A percentile compares a stretch with the other conserved stretches of the same genome.
These are phyloP conservation scores for Channa striata DNA, from an alignment of 2,797 vertebrate genomes.

Conservation along the genomic window DNA sequence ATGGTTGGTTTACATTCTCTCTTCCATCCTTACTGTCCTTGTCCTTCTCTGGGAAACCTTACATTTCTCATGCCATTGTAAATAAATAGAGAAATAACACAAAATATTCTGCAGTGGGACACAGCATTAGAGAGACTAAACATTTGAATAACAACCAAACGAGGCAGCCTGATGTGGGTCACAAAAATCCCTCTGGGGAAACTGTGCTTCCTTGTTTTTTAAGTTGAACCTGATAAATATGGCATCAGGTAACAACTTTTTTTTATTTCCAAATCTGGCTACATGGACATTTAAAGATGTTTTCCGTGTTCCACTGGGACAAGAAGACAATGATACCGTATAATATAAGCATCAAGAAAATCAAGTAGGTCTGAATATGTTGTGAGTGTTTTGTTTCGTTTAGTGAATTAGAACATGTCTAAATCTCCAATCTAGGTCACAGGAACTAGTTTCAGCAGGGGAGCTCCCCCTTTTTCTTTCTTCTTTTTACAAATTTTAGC, in stretches of 20 bases:
- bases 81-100: slow-evolving; percentile 15
- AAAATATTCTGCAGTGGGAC: slow-evolving; percentile 2
- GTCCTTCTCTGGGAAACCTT: slow-evolving; percentile 11
- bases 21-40: not conserved
- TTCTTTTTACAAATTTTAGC: slow-evolving; percentile 29
- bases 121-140: slow-evolving; percentile 24
- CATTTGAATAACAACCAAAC: slow-evolving; percentile 20
- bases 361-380: slow-evolving; percentile 7
- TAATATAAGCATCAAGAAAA: slow-evolving; percentile 24
- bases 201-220: slow-evolving; percentile 37
- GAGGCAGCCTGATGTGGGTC: slow-evolving; percentile 49
- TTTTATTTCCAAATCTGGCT: slow-evolving; percentile 35
- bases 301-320: slow-evolving; percentile 18
- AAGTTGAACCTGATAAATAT: slow-evolving; percentile 23
- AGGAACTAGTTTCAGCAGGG: slow-evolving; percentile 24
- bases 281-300: slow-evolving; percentile 24
- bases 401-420: slow-evolving; percentile 38
- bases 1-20: not conserved
- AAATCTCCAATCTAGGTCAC: slow-evolving; percentile 53
- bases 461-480: slow-evolving; percentile 4
- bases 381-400: slow-evolving; percentile 41
- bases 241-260: slow-evolving; percentile 28
- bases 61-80: slow-evolving; percentile 23
- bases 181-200: slow-evolving; percentile 39
- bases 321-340: not conserved